Evolutionary conservation across 2,797 vertebrate species (phyloP).

Genomic region (Artibeus jamaicensis): DNA sequence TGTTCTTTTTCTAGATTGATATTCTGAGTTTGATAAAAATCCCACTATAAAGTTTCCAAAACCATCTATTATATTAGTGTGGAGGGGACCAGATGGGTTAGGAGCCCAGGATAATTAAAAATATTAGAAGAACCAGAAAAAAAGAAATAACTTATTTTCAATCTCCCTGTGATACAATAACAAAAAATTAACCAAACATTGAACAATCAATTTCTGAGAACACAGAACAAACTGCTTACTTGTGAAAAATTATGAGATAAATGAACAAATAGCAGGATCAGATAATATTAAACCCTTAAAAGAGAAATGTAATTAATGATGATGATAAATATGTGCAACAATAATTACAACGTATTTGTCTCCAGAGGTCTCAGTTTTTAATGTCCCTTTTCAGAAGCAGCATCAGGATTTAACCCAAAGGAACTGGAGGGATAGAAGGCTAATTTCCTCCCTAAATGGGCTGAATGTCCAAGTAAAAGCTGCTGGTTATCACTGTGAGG

Average conservation of each 20-base stretch:
- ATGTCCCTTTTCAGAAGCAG: slow-evolving; percentile 54
- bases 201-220: slow-evolving; percentile 54
- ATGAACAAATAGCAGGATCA: slow-evolving; percentile 53
- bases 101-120: neutral
- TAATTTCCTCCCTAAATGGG: slow-evolving; percentile 13
- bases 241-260: slow-evolving; percentile 65
- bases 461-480: neutral
- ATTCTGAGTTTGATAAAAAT: slow-evolving; percentile 18
- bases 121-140: neutral
- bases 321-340: slow-evolving; percentile 67
- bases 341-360: slow-evolving; percentile 58
- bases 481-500: neutral
- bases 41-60: neutral
- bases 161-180: neutral
- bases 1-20: neutral
- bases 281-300: slow-evolving; percentile 61
- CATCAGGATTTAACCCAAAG: slow-evolving; percentile 47
- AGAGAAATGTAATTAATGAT: slow-evolving; percentile 67
- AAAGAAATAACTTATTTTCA: neutral
- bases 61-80: neutral
- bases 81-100: neutral
- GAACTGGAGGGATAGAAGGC: neutral
- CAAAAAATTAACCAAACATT: slow-evolving; percentile 11
- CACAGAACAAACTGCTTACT: slow-evolving; percentile 63
- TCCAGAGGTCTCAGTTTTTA: slow-evolving; percentile 54